phyloP scores from a whole-genome alignment of 2,797 vertebrate genomes.

The Perdix hodgsoniae region DNA sequence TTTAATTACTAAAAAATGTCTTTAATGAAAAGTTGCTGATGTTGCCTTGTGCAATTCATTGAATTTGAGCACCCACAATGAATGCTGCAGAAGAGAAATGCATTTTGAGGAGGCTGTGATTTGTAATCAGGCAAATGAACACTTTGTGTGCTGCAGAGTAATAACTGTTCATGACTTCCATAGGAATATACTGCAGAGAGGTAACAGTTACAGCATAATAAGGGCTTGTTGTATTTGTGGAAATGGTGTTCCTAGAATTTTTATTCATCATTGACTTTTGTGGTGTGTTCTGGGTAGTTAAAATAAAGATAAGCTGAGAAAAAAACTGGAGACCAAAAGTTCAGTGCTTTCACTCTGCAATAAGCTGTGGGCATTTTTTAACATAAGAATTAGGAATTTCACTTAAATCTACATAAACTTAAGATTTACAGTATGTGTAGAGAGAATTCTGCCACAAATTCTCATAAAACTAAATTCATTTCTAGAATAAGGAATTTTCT shows the following conservation, averaged over 20 bases:
- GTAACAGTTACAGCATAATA: neutral
- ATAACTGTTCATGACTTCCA: neutral
- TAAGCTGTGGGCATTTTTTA: neutral
- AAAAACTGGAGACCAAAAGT: neutral
- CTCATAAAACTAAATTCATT: neutral
- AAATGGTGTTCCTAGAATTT: neutral
- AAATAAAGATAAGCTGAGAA: neutral
- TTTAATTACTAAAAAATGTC: neutral
- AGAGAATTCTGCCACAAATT: neutral
- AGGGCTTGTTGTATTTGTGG: neutral
- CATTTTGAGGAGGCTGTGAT: neutral
- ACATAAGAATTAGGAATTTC: neutral
- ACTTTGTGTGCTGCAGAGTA: neutral
- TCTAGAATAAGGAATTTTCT: neutral
- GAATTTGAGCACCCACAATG: neutral
- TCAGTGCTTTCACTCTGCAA: neutral
- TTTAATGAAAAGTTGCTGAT: neutral
- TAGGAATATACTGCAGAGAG: neutral
- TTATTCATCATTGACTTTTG: neutral
- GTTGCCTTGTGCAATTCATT: neutral
- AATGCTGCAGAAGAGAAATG: accelerated
- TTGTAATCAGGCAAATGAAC: neutral
- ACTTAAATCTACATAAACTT: neutral
- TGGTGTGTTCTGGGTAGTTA: neutral
- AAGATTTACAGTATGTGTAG: neutral